Percentiles rank a stretch among this genome's conserved stretches.
Conservation (phyloP, 2,888 invertebrate genomes). For the Xestia ashworthii region DNA sequence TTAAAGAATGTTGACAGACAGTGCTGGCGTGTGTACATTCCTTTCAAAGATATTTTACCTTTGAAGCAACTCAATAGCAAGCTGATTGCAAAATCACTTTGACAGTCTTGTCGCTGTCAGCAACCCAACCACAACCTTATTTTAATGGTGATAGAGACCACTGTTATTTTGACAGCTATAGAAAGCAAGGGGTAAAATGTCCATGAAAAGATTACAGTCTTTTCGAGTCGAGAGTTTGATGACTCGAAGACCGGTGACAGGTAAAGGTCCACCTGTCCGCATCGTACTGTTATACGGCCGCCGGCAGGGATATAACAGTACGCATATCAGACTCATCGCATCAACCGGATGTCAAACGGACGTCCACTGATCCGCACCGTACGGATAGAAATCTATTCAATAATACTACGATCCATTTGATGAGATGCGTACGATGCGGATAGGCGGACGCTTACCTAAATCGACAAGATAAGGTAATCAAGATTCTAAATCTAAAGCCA, state of each 20-base stretch:
- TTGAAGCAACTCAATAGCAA: not conserved
- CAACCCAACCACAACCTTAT: not conserved
- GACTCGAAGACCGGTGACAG: no score
- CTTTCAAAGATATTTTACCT: not conserved
- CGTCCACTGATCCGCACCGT: no score
- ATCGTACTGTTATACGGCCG: no score
- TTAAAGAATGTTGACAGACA: no score
- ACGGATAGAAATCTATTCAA: no score
- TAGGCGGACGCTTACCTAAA: no score
- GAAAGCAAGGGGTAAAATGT: not conserved
- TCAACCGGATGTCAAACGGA: no score
- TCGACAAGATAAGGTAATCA: not conserved
- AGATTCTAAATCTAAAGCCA: not conserved
- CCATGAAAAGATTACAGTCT: accelerated
- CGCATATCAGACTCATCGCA: no score
- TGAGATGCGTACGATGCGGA: no score
- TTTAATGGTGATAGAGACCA: not conserved
- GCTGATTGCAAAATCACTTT: not conserved
- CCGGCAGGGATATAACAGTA: no score
- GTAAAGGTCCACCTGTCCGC: no score
- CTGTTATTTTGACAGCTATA: not conserved
- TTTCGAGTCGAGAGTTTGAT: not conserved
- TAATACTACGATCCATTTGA: no score
- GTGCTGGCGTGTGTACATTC: not conserved
- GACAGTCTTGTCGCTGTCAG: not conserved